Conservation (phyloP, 1,140 invertebrate species). For the Diprion similis region DNA sequence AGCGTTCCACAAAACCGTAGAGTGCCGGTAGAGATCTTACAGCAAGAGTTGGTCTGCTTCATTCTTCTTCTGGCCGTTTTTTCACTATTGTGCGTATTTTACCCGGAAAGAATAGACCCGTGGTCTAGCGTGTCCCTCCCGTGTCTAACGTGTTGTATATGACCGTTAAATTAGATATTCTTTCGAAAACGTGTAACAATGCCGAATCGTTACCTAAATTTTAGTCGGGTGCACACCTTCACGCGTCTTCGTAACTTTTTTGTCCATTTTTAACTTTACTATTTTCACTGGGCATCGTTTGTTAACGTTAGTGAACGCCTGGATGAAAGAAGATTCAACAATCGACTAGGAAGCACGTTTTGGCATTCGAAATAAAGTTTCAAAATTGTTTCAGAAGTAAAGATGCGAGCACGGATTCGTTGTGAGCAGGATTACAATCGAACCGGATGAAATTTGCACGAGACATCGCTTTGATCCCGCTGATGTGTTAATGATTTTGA, state of each 20-base stretch:
- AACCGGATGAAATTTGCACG: no score
- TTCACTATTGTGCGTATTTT: constrained; percentile 2
- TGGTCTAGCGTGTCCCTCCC: not conserved
- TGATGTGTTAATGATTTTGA: no score
- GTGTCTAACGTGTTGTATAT: constrained; percentile 1
- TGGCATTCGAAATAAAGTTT: no score
- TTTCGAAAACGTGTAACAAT: not conserved
- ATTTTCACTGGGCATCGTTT: not conserved
- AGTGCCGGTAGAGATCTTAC: not conserved
- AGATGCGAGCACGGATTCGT: no score
- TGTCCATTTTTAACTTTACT: not conserved
- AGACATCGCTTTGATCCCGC: no score
- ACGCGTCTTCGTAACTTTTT: not conserved
- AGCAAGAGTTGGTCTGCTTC: not conserved
- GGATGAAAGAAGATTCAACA: no score
- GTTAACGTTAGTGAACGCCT: no score
- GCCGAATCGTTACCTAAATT: not conserved
- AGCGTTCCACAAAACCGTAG: no score
- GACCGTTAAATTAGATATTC: not conserved
- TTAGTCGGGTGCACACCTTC: not conserved
- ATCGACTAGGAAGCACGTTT: no score
- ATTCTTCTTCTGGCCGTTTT: no score
- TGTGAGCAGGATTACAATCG: no score
- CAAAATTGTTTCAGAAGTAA: no score
- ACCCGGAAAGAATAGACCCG: not conserved